Evolutionary conservation across 2,888 invertebrate genomes (phyloP).

Genomic region (Argynnis bischoffii): DNA sequence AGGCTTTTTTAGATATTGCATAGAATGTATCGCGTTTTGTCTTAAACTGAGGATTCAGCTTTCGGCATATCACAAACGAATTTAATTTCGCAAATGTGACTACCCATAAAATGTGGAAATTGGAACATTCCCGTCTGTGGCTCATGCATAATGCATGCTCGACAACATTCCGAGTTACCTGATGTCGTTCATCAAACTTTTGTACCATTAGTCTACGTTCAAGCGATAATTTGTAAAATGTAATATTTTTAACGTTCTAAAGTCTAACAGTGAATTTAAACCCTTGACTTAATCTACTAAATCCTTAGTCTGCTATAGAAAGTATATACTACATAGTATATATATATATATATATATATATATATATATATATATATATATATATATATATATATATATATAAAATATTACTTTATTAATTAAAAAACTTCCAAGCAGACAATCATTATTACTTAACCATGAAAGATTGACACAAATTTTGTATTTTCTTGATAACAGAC

Average conservation of each 20-base stretch:
- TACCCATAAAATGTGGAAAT: conserved; percentile 43
- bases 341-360: neutral
- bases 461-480: neutral
- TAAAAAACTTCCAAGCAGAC: too few relatives aligned
- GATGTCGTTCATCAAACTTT: conserved; percentile 36
- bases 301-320: too few relatives aligned
- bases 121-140: conserved; percentile 41
- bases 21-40: conserved; percentile 15
- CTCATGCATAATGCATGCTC: conserved; percentile 45
- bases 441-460: too few relatives aligned
- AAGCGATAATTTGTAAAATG: neutral
- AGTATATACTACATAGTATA: too few relatives aligned
- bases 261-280: too few relatives aligned
- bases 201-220: conserved; percentile 19
- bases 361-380: too few relatives aligned
- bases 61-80: conserved; percentile 36
- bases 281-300: too few relatives aligned
- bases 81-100: conserved; percentile 48
- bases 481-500: conserved; percentile 1
- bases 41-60: conserved; percentile 12
- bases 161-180: conserved; percentile 35
- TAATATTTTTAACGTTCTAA: neutral
- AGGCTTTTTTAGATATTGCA: conserved; percentile 16
- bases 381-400: too few relatives aligned
- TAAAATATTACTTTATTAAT: too few relatives aligned